A percentile compares a stretch with the other conserved stretches of the same genome.
Evolutionary conservation across 2,797 vertebrate genomes (phyloP).

Genomic region (Selene dorsalis): DNA sequence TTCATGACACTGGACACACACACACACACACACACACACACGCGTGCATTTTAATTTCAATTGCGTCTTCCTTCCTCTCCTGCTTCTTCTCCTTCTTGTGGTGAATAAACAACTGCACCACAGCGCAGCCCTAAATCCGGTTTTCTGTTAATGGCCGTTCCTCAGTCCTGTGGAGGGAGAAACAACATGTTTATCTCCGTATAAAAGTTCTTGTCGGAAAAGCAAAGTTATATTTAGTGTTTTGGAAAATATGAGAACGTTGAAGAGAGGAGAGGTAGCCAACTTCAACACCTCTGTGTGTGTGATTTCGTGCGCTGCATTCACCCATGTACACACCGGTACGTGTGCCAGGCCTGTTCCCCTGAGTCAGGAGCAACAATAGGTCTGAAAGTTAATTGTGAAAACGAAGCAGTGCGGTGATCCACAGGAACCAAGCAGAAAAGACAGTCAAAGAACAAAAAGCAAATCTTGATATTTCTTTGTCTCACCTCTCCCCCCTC

Average conservation of each 20-base stretch:
- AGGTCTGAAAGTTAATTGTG: not conserved
- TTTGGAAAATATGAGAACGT: conserved; percentile 54
- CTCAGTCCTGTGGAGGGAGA: conserved; percentile 37
- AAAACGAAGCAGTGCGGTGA: not conserved
- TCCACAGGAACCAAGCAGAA: not conserved
- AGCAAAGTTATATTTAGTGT: conserved; percentile 63
- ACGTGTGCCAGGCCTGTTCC: conserved; percentile 10
- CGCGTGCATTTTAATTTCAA: not conserved
- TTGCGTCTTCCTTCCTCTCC: not conserved
- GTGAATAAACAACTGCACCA: not conserved
- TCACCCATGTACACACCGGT: not conserved
- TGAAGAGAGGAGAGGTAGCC: conserved; percentile 42
- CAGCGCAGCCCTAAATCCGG: not conserved
- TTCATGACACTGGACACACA: not conserved
- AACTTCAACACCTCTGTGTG: conserved; percentile 34
- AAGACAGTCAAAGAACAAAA: not conserved
- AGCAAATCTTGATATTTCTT: not conserved
- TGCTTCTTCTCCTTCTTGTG: conserved; percentile 7
- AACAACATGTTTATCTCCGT: conserved; percentile 50
- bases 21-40: not conserved
- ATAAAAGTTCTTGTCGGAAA: conserved; percentile 54
- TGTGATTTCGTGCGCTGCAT: conserved; percentile 1
- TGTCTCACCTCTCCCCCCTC: not conserved
- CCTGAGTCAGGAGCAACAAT: conserved; percentile 22
- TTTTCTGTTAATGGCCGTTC: conserved; percentile 49